Evolutionary conservation across 2,797 vertebrate species (phyloP).

Genomic region (Acipenser ruthenus): DNA sequence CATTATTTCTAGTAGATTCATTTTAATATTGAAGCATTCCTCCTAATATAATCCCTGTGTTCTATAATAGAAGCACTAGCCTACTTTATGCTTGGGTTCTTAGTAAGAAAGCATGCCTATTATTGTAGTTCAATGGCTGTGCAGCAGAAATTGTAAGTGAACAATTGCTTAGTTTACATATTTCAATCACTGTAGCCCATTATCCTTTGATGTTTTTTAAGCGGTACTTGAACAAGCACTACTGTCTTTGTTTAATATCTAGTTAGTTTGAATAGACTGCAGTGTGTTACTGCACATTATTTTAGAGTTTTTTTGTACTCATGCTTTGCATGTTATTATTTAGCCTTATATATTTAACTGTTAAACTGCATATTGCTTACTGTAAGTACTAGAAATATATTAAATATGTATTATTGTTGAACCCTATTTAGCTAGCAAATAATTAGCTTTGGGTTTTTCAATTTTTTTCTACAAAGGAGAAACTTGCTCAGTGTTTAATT

Average conservation of each 20-base stretch:
- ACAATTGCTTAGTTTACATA: slow-evolving; percentile 9
- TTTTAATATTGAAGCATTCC: too few species aligned
- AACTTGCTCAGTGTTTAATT: too few species aligned
- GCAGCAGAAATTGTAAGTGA: background rate
- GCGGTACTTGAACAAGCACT: background rate
- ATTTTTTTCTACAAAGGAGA: too few species aligned
- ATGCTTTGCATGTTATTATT: slow-evolving; percentile 1
- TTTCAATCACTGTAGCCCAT: background rate
- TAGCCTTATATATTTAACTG: background rate
- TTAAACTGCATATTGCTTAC: background rate
- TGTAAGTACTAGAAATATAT: too few species aligned
- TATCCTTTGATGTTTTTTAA: slow-evolving; percentile 4
- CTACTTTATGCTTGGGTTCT: background rate
- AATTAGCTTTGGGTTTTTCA: too few species aligned
- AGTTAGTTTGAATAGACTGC: background rate
- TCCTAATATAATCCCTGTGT: too few species aligned
- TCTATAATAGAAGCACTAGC: background rate
- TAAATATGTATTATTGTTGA: too few species aligned
- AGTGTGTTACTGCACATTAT: background rate
- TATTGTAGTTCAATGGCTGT: background rate
- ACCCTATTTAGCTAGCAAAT: too few species aligned
- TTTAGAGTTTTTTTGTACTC: background rate
- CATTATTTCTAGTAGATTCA: too few species aligned
- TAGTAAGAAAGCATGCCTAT: slow-evolving; percentile 6
- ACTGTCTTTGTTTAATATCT: background rate